Conservation (phyloP, 2,888 invertebrate species). For the Phlogophora meticulosa region DNA sequence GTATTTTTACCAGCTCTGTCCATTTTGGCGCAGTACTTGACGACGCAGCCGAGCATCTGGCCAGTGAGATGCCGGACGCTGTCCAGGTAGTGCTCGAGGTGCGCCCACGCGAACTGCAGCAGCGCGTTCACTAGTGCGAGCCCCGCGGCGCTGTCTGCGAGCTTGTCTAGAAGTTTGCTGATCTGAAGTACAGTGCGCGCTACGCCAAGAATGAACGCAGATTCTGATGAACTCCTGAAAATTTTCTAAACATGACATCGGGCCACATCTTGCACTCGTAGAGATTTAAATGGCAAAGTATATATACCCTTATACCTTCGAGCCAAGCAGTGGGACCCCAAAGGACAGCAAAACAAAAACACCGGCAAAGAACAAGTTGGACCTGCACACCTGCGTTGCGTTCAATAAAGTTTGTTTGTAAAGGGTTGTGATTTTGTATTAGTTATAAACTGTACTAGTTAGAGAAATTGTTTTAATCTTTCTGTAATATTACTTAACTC, state of each 20-base stretch:
- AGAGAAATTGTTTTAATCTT: no score
- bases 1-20: conserved; percentile 76
- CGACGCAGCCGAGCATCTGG: conserved; percentile 80
- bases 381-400: no score
- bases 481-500: no score
- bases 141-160: conserved; percentile 50
- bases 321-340: no score
- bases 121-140: conserved; percentile 66
- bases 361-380: no score
- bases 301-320: no score
- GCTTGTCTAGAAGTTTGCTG: conserved; percentile 69
- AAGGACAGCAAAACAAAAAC: no score
- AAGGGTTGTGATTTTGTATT: no score
- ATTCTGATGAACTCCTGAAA: conserved; percentile 80
- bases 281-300: no score
- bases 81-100: conserved; percentile 93
- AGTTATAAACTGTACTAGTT: no score
- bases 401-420: no score
- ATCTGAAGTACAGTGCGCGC: conserved; percentile 79
- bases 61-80: conserved; percentile 92
- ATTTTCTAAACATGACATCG: not conserved
- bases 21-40: conserved; percentile 74
- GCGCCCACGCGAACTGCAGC: conserved; percentile 88
- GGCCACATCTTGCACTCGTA: no score
- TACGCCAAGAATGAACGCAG: conserved; percentile 77